These are phyloP conservation scores for Falco punctatus DNA, from an alignment of 2,113 vertebrate species.

Conservation along the genomic window DNA sequence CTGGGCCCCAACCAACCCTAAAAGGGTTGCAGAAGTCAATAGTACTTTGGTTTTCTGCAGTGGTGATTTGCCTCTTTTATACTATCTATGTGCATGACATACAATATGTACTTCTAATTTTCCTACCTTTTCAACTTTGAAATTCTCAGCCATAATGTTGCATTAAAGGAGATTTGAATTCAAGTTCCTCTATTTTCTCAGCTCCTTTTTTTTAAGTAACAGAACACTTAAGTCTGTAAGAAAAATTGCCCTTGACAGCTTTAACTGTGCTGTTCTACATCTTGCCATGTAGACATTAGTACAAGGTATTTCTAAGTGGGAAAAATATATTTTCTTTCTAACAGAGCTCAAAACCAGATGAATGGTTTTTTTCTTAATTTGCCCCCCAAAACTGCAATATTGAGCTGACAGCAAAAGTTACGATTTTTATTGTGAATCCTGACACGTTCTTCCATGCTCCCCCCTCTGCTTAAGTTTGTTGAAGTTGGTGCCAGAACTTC, in stretches of 20 bases:
- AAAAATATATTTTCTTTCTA: conserved; percentile 1
- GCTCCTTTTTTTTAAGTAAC: background rate
- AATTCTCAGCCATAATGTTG: conserved; percentile 37
- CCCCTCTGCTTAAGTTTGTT: rapidly evolving
- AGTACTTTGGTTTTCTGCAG: background rate
- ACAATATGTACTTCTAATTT: background rate
- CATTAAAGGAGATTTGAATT: conserved; percentile 43
- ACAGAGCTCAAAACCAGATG: background rate
- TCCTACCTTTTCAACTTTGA: background rate
- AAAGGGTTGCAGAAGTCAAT: background rate
- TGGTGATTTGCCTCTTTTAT: background rate
- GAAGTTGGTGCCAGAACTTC: background rate
- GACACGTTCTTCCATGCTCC: background rate
- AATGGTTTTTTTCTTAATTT: background rate
- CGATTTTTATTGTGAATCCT: background rate
- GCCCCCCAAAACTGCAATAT: background rate
- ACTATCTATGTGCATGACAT: background rate
- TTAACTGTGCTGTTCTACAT: conserved; percentile 19
- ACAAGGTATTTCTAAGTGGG: conserved; percentile 15
- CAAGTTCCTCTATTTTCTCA: conserved; percentile 33
- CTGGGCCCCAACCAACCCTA: background rate
- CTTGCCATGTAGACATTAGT: conserved; percentile 3
- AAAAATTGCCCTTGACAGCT: conserved; percentile 66
- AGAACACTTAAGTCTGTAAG: conserved; percentile 42
- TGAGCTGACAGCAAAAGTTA: background rate